Conservation (phyloP, 2,888 invertebrate genomes). For the Mesorhabditis spiculigera region DNA sequence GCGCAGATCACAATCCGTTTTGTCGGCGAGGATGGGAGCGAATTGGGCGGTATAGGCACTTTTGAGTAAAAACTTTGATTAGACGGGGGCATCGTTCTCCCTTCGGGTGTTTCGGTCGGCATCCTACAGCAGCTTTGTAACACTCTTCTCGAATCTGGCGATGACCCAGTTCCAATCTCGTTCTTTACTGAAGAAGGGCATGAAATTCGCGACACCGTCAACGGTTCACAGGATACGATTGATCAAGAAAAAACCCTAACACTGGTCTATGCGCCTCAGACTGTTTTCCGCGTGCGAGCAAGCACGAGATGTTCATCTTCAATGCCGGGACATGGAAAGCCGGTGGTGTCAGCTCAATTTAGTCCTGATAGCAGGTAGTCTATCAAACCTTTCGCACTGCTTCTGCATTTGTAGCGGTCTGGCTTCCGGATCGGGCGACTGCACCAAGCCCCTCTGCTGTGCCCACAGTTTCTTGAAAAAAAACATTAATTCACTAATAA, state of each 20-base stretch:
- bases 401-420: constrained; percentile 67
- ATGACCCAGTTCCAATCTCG: constrained; percentile 46
- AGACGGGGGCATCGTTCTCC: constrained; percentile 47
- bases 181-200: constrained; percentile 39
- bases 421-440: constrained; percentile 97
- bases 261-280: constrained; percentile 93
- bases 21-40: constrained; percentile 33
- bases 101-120: constrained; percentile 35
- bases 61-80: not conserved
- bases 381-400: not conserved
- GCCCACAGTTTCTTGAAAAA: no score
- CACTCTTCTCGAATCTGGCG: constrained; percentile 32
- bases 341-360: constrained; percentile 88
- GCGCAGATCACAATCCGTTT: constrained; percentile 19
- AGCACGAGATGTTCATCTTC: constrained; percentile 92
- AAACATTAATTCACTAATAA: no score
- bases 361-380: constrained; percentile 79
- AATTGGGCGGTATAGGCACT: constrained; percentile 26
- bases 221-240: constrained; percentile 39
- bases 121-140: constrained; percentile 45
- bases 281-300: constrained; percentile 73
- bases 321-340: constrained; percentile 92
- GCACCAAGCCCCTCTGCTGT: constrained; percentile 70
- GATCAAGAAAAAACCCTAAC: constrained; percentile 69
- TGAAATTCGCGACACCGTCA: constrained; percentile 45